These are phyloP conservation scores for Philereme transversata DNA, from an alignment of 2,888 invertebrate species.

Conservation along the genomic window DNA sequence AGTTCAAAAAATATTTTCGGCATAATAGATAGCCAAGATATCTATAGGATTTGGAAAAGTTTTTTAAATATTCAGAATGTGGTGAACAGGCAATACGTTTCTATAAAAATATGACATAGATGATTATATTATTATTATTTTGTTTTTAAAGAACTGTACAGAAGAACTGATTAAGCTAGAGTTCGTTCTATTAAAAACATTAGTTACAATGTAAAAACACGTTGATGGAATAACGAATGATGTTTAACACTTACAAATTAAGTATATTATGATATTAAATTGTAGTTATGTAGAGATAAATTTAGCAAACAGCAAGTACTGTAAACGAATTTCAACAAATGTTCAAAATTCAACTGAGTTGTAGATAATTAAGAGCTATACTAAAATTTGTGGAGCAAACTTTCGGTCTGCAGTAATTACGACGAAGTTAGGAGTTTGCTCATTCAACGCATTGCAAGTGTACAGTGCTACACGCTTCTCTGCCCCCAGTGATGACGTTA, in stretches of 20 bases:
- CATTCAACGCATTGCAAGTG: not conserved
- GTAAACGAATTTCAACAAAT: not conserved
- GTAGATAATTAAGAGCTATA: not conserved
- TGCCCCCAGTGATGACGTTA: too few species aligned
- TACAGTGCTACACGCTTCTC: slow-evolving; percentile 4
- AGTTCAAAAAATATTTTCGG: too few species aligned
- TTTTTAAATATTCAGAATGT: slow-evolving; percentile 1
- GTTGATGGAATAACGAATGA: slow-evolving; percentile 26
- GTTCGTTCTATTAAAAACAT: slow-evolving; percentile 6
- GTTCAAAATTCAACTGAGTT: not conserved
- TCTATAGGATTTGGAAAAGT: too few species aligned
- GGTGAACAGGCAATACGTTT: slow-evolving; percentile 11
- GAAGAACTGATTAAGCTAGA: slow-evolving; percentile 3
- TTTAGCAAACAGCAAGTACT: slow-evolving; percentile 14
- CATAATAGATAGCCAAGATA: too few species aligned
- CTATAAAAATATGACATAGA: slow-evolving; percentile 20
- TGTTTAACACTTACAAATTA: slow-evolving; percentile 25
- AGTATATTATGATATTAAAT: slow-evolving; percentile 16
- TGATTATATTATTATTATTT: slow-evolving; percentile 5
- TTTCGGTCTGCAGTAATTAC: slow-evolving; percentile 5
- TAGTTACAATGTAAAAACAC: slow-evolving; percentile 31
- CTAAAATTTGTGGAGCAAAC: not conserved
- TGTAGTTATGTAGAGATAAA: slow-evolving; percentile 17
- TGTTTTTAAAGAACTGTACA: slow-evolving; percentile 11
- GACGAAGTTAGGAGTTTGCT: slow-evolving; percentile 6